Evolutionary conservation across 2,797 vertebrate species (phyloP).

Genomic region (Enteromius treurensis): DNA sequence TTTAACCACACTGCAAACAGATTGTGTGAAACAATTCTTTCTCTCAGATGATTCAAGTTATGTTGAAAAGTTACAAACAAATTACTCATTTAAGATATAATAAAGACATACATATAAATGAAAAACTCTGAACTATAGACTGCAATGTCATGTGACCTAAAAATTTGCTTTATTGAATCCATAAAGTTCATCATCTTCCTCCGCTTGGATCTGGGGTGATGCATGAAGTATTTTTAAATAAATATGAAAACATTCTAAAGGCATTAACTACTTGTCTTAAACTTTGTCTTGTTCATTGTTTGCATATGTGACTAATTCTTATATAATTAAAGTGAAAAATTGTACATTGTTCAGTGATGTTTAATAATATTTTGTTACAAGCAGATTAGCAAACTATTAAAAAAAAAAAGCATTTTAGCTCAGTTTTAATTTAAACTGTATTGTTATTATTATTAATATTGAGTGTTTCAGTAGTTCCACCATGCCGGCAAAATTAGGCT

Average conservation of each 20-base stretch:
- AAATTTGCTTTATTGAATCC: background rate
- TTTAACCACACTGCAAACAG: background rate
- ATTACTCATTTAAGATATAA: background rate
- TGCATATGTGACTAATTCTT: background rate
- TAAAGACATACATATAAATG: background rate
- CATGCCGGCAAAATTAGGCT: background rate
- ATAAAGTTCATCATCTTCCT: background rate
- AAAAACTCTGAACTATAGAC: background rate
- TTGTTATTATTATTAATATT: background rate
- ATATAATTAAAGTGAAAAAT: background rate
- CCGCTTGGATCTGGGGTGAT: background rate
- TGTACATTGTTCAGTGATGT: background rate
- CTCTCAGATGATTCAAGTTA: background rate
- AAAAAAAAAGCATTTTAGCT: too few relatives aligned
- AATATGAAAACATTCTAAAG: background rate
- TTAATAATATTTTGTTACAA: background rate
- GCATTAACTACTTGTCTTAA: background rate
- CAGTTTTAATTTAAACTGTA: background rate
- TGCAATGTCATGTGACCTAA: background rate
- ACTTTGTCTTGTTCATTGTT: background rate
- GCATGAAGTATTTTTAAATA: background rate
- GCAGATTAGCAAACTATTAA: background rate
- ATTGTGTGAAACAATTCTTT: background rate
- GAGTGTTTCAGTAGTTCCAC: background rate
- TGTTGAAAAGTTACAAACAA: background rate